Base-by-base conservation (phyloP, 64 coral and sea anemone species). In the Pocillopora damicornis region DNA sequence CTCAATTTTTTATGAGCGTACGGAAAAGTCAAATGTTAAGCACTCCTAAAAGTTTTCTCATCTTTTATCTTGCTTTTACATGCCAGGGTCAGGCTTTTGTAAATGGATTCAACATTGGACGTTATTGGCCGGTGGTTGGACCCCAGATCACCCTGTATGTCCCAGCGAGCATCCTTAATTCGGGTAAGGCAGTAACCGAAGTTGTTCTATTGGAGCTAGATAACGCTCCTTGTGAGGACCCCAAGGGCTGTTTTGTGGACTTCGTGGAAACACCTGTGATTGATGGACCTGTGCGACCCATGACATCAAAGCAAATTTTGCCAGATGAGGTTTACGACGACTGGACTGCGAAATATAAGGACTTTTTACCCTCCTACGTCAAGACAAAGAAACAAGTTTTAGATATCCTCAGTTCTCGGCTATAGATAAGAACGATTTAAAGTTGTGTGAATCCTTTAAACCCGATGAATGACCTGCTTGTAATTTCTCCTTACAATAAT, bases 21-120 rank as follows among this genome's bases (percentile, higher is more conserved):
- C 2, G 42, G 42, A 51, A 30, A 30, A 4, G 42, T 51, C 42
- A 51, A 2, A 51, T 51, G 42, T 7, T 51, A 7, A 51, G 30
- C 11, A 11, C 5, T 20, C 1, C 30, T 25, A 23, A 23, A 25
- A 1, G 3, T 8, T 26, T 3, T 7, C 22, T 25, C 11, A 26
- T 23, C 67, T 10, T 23, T 20, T n/a, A 25, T 25, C 22, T 5
- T 20, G 22, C 20, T 23, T 71, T 9, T 71, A 23, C 25, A 0
- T 71, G n/a, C 5, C 64, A 97, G 94, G 94, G 94, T 9, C 94
- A 97, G 76, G 94, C 86, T 23, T 97, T 90, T 60, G 81, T 97
- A 51, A 97, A 97, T 87, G 94, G 94, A 58, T 93, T 97, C 62
- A 93, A 97, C 76, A 75, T 96, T 62, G 94, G 94, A 38, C 94